These are phyloP conservation scores for Pachydiplax longipennis DNA, from an alignment of 2,888 invertebrate genomes.

Conservation along the genomic window DNA sequence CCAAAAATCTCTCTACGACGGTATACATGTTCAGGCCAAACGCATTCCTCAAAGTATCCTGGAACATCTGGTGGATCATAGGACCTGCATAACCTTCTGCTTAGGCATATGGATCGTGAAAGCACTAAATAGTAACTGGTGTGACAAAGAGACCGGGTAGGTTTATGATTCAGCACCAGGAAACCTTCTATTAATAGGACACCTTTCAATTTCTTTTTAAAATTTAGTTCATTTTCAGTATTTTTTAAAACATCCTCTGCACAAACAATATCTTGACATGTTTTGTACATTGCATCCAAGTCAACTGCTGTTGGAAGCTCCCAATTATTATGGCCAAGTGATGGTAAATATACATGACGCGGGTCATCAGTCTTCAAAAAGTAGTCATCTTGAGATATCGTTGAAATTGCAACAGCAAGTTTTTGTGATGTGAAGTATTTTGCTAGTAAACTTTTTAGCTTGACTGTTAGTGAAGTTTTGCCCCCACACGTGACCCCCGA, in stretches of 20 bases:
- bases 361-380: slow-evolving; percentile 73
- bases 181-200: slow-evolving; percentile 74
- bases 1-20: slow-evolving; percentile 61
- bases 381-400: slow-evolving; percentile 80
- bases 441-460: slow-evolving; percentile 60
- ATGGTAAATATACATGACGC: slow-evolving; percentile 68
- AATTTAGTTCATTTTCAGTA: not conserved
- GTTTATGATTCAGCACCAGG: slow-evolving; percentile 73
- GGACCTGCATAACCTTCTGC: slow-evolving; percentile 67
- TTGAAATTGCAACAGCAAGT: slow-evolving; percentile 56
- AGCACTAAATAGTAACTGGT: slow-evolving; percentile 78
- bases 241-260: not conserved
- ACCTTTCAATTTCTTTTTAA: not conserved
- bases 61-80: slow-evolving; percentile 88
- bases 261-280: slow-evolving; percentile 60
- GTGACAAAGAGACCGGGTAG: slow-evolving; percentile 72
- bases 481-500: slow-evolving; percentile 86
- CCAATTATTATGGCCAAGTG: slow-evolving; percentile 78
- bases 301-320: slow-evolving; percentile 76
- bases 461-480: slow-evolving; percentile 75
- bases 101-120: slow-evolving; percentile 71
- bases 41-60: slow-evolving; percentile 86
- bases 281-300: slow-evolving; percentile 73
- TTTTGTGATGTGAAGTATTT: not conserved
- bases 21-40: slow-evolving; percentile 87